phyloP scores from a whole-genome alignment of 2,888 invertebrate species.

The Neoascia interrupta region DNA sequence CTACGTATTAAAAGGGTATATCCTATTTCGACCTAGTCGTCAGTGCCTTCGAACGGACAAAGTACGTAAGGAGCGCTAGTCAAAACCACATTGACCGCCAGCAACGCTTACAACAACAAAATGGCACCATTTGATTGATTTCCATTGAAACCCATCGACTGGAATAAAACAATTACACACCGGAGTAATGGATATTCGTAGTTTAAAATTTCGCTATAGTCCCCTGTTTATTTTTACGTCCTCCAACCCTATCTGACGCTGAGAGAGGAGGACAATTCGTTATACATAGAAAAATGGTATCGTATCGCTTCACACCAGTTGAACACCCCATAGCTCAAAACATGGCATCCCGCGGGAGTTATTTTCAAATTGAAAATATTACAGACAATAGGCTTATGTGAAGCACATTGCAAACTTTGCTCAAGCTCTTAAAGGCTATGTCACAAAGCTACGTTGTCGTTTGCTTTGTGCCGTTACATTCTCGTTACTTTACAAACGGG shows the following conservation, averaged over 20 bases:
- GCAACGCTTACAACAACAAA: conserved; percentile 25
- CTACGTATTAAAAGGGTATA: conserved; percentile 2
- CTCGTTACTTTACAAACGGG: no score
- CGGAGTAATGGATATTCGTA: conserved; percentile 63
- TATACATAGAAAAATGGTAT: neutral
- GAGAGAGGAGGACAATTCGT: conserved; percentile 1
- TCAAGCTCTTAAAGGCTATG: neutral
- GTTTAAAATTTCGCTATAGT: conserved; percentile 62
- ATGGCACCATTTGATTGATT: conserved; percentile 64
- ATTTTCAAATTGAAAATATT: conserved; percentile 37
- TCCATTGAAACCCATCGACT: conserved; percentile 70
- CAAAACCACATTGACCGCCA: neutral
- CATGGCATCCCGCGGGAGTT: conserved; percentile 39
- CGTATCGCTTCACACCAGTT: conserved; percentile 60
- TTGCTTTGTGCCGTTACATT: no score
- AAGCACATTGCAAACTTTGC: conserved; percentile 31
- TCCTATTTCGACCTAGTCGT: conserved; percentile 12
- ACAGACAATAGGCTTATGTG: neutral
- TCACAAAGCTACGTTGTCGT: no score
- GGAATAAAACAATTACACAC: conserved; percentile 74
- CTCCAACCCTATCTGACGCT: neutral
- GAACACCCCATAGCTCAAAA: conserved; percentile 31
- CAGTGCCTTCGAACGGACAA: conserved; percentile 15
- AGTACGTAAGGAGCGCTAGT: neutral
- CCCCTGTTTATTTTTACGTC: conserved; percentile 45